phyloP scores from a whole-genome alignment of 2,888 invertebrate species.

The Cecidostiba fungosa region DNA sequence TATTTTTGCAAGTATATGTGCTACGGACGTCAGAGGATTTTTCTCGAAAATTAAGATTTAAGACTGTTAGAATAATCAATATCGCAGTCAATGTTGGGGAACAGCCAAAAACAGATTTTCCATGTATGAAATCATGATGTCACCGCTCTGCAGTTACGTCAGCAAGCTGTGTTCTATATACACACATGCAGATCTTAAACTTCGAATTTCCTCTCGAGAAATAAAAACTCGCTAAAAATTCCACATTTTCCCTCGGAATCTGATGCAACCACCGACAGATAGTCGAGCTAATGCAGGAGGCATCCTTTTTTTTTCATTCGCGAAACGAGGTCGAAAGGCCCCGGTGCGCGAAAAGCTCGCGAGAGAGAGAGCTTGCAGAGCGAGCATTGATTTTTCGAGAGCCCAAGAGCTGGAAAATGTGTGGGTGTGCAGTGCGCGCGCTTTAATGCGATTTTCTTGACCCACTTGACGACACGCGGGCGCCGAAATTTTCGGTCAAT shows the following conservation, averaged over 20 bases:
- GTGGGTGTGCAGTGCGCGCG: conserved; percentile 17
- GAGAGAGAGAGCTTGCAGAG: background rate
- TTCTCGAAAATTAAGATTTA: conserved; percentile 3
- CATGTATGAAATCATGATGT: conserved; percentile 21
- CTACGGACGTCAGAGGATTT: background rate
- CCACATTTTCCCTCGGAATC: background rate
- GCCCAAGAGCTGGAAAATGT: conserved; percentile 31
- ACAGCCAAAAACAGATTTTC: conserved; percentile 24
- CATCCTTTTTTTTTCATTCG: background rate
- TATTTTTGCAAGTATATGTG: background rate
- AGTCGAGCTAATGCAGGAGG: conserved; percentile 15
- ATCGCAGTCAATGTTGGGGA: conserved; percentile 13
- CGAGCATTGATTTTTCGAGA: conserved; percentile 54
- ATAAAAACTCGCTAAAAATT: background rate
- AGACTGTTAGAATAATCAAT: conserved; percentile 6
- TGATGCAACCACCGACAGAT: background rate
- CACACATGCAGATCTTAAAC: background rate
- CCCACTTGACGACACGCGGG: conserved; percentile 38
- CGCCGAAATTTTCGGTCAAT: conserved; percentile 48
- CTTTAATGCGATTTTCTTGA: conserved; percentile 57
- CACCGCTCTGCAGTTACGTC: background rate
- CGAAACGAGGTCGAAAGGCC: conserved; percentile 10
- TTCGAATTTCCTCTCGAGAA: background rate
- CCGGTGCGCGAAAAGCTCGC: conserved; percentile 4
- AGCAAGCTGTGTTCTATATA: background rate